Base-by-base conservation (phyloP, 2,888 invertebrate species). In the Plutella xylostella region DNA sequence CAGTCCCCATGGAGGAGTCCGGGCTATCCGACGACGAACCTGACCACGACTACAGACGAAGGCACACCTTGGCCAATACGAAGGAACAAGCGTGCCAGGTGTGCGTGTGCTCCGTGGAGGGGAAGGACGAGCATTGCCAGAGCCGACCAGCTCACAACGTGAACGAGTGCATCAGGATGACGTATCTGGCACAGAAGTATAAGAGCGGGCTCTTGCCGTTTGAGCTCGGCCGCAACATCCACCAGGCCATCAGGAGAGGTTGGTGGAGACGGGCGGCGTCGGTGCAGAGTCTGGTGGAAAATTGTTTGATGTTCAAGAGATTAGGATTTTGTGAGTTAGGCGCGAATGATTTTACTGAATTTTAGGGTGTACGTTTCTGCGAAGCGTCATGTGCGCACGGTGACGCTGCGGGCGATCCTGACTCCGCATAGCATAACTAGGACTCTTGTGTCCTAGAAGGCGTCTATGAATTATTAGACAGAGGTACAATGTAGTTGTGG, bases 111-210 rank as follows among this genome's bases (percentile, higher is more conserved):
- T 72, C 76, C 0, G 54, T 54, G 0, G 66, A 69, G 2, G 82
- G 77, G 0, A 65, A 63, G 51, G 55, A 72, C 34, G 69, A 77
- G 31, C 62, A 69, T 34, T 83, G 82, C 42, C 63, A 57, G 1
- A 62, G 58, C 3, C 63, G 79, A 55, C 71, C 77, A 2, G 72
- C 75, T 0, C 61, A 52, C 28, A 76, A 68, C 39, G 55, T 76
- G 0, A 80, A 82, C 41, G 82, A 82, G 50, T 83, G 82, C 42
- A 47, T 80, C 2, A 49, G 63, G 40, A 54, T 76, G 53, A 54
- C 55, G 0, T 42, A 37, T 1, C 9, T 68, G 1, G 58, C 48
- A 33, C 52, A 63, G 0, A 44, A 57, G 1, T 60, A 60, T 2
- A 30, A 60, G 0, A 55, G 31, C 15, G 0, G 55, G 33, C 14